These are phyloP conservation scores for Bothrops jararaca DNA, from an alignment of 2,113 vertebrate species.

Conservation along the genomic window DNA sequence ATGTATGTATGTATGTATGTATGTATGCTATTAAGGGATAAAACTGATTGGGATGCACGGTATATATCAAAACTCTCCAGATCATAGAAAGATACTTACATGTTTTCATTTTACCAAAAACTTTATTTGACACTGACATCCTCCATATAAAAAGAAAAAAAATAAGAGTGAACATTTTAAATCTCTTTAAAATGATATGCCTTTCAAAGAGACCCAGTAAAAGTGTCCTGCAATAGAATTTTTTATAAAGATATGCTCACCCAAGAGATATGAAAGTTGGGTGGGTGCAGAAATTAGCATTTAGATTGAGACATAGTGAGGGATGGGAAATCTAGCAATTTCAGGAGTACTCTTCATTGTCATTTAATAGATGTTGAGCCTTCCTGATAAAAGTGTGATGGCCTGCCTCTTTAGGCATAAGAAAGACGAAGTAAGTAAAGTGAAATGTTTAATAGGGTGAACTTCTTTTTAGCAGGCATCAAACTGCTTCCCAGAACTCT, in stretches of 20 bases:
- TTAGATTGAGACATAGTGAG: constrained; percentile 33
- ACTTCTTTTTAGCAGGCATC: neutral
- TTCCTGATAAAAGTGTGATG: neutral
- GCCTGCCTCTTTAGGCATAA: neutral
- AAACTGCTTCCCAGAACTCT: neutral
- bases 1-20: no score
- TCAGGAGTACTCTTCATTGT: neutral
- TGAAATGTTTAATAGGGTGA: constrained; percentile 16
- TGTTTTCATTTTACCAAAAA: constrained; percentile 12
- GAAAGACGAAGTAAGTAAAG: constrained; percentile 24
- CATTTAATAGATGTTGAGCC: neutral
- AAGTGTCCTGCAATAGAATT: neutral
- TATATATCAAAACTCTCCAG: neutral
- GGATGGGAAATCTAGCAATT: constrained; percentile 6
- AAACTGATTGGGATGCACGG: neutral
- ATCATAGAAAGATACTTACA: neutral
- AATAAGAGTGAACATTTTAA: neutral
- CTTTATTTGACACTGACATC: neutral
- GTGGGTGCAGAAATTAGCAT: constrained; percentile 30
- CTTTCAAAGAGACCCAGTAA: constrained; percentile 24
- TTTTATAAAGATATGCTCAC: constrained; percentile 25
- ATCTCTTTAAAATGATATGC: constrained; percentile 20
- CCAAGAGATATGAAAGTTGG: constrained; percentile 20
- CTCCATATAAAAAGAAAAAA: constrained; percentile 2
- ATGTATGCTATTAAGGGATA: neutral